These are phyloP conservation scores for Oegoconia quadripuncta DNA, from an alignment of 2,888 invertebrate species.

Conservation along the genomic window DNA sequence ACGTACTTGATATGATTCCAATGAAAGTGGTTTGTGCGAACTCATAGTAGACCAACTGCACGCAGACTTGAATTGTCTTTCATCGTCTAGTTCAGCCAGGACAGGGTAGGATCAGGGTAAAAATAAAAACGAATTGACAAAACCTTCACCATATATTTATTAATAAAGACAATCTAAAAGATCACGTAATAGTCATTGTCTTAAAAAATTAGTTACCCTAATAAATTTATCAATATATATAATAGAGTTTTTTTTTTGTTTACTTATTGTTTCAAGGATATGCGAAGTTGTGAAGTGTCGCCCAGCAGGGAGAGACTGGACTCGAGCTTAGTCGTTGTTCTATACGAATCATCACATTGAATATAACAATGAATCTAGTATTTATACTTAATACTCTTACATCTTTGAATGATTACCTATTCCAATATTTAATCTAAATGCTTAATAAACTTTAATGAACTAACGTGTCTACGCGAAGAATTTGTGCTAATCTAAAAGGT, in stretches of 20 bases:
- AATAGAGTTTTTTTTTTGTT: constrained; percentile 61
- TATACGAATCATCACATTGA: constrained; percentile 72
- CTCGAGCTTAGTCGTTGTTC: constrained; percentile 71
- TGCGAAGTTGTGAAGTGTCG: constrained; percentile 75
- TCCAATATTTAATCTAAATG: constrained; percentile 67
- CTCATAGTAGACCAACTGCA: too few relatives aligned
- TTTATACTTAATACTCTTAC: constrained; percentile 65
- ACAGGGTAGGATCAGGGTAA: constrained; percentile 17
- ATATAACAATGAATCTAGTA: constrained; percentile 70
- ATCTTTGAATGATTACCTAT: constrained; percentile 62
- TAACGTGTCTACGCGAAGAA: constrained; percentile 77
- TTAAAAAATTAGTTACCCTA: constrained; percentile 79
- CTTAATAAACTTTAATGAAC: constrained; percentile 63
- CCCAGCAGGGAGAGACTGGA: constrained; percentile 50
- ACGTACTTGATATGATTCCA: too few relatives aligned
- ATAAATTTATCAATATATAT: constrained; percentile 78
- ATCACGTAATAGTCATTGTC: constrained; percentile 79
- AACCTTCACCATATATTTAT: constrained; percentile 80
- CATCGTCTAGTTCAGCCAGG: not conserved
- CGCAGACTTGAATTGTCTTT: not conserved
- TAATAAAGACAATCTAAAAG: constrained; percentile 80
- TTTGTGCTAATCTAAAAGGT: constrained; percentile 77
- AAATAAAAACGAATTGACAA: constrained; percentile 72
- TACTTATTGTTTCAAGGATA: constrained; percentile 80
- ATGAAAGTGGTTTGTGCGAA: too few relatives aligned